Conservation (phyloP, 2,113 vertebrate genomes). For the Garra rufa region DNA sequence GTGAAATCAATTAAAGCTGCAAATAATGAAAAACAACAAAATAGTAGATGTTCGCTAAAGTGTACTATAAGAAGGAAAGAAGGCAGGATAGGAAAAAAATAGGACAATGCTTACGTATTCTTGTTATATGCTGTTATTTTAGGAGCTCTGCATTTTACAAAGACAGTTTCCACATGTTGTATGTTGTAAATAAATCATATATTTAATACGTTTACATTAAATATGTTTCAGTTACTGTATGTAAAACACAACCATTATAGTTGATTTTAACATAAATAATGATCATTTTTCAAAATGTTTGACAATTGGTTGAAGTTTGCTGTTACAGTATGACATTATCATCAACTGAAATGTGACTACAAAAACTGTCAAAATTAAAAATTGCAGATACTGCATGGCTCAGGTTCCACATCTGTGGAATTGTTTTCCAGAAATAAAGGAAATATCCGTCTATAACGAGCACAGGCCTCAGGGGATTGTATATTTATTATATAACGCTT, state of each 20-base stretch:
- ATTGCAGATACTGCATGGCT: neutral
- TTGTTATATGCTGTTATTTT: neutral
- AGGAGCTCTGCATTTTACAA: neutral
- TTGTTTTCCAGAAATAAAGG: slow-evolving; percentile 20
- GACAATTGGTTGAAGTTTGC: too few relatives aligned
- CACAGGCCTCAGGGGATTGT: slow-evolving; percentile 9
- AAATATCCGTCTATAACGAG: slow-evolving; percentile 32
- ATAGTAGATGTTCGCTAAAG: neutral
- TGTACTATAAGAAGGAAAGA: neutral
- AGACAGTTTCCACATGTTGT: neutral
- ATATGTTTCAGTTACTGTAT: neutral
- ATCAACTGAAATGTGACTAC: neutral
- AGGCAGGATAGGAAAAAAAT: neutral
- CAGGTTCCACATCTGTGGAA: neutral
- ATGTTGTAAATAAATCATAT: neutral
- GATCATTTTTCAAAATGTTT: too few relatives aligned
- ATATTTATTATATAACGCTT: slow-evolving; percentile 18
- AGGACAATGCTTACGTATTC: neutral
- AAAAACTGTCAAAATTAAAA: neutral
- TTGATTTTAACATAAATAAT: neutral
- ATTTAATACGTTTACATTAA: neutral
- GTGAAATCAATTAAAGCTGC: slow-evolving; percentile 12
- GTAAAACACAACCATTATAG: too few relatives aligned
- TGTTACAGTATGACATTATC: neutral
- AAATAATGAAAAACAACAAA: slow-evolving; percentile 16